phyloP scores from a whole-genome alignment of 2,797 vertebrate species.

The Anas flavirostris region DNA sequence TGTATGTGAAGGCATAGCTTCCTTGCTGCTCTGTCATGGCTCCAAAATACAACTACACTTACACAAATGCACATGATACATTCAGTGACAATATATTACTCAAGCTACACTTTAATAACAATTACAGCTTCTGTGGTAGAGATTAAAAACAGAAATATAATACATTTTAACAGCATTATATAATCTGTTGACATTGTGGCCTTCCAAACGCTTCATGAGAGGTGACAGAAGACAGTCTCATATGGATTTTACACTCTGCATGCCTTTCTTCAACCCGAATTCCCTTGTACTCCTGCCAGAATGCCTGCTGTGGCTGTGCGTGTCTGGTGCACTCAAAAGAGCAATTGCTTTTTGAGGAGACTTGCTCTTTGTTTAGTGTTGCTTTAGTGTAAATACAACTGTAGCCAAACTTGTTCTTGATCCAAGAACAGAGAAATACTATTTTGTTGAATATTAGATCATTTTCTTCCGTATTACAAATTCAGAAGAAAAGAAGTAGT shows the following conservation, averaged over 20 bases:
- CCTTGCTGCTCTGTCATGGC: background rate
- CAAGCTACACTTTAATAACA: accelerated
- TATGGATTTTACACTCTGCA: background rate
- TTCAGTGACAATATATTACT: background rate
- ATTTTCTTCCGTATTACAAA: background rate
- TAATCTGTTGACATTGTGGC: background rate
- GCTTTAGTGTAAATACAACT: background rate
- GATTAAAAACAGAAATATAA: background rate
- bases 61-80: accelerated
- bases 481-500: background rate
- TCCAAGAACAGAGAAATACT: background rate
- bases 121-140: accelerated
- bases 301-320: background rate
- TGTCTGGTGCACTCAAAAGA: background rate
- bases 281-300: background rate
- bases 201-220: background rate
- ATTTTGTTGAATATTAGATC: background rate
- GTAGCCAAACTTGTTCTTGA: background rate
- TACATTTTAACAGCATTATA: accelerated
- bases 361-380: background rate
- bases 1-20: background rate
- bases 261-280: background rate
- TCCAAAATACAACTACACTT: background rate
- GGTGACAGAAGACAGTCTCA: background rate
- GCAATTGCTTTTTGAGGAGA: background rate